phyloP scores from a whole-genome alignment of 1,140 invertebrate species.

The Dufourea novaeangliae region DNA sequence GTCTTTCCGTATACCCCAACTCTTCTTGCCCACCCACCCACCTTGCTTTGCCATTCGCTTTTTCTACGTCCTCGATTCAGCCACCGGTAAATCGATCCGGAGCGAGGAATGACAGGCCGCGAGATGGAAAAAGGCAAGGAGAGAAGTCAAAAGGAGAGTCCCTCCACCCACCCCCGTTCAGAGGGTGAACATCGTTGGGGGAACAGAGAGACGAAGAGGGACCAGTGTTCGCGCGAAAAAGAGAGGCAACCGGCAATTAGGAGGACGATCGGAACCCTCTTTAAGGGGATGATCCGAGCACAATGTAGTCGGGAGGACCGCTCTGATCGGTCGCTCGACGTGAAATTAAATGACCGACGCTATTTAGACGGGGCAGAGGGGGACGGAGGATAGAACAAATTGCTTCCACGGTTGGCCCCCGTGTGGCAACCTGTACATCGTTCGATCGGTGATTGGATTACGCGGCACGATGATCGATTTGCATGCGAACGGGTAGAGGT shows the following conservation, averaged over 20 bases:
- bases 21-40: no score
- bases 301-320: constrained; percentile 21
- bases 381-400: constrained; percentile 52
- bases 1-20: not conserved
- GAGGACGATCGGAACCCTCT: constrained; percentile 73
- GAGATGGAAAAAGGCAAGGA: constrained; percentile 27
- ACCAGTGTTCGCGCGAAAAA: constrained; percentile 38
- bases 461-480: no score
- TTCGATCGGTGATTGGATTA: constrained; percentile 45
- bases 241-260: constrained; percentile 76
- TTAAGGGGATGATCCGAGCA: constrained; percentile 68
- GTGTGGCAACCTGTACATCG: not conserved
- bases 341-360: constrained; percentile 50
- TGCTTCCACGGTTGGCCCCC: not conserved
- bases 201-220: constrained; percentile 21
- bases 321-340: constrained; percentile 27
- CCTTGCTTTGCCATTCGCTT: not conserved
- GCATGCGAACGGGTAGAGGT: not conserved
- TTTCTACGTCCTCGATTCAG: constrained; percentile 16
- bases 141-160: constrained; percentile 6
- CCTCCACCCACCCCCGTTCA: not conserved
- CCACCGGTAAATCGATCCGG: constrained; percentile 32
- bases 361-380: constrained; percentile 54
- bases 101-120: constrained; percentile 31
- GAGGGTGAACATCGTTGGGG: not conserved